Evolutionary conservation across 2,888 invertebrate species (phyloP).

Genomic region (Onthophagus sagittarius): DNA sequence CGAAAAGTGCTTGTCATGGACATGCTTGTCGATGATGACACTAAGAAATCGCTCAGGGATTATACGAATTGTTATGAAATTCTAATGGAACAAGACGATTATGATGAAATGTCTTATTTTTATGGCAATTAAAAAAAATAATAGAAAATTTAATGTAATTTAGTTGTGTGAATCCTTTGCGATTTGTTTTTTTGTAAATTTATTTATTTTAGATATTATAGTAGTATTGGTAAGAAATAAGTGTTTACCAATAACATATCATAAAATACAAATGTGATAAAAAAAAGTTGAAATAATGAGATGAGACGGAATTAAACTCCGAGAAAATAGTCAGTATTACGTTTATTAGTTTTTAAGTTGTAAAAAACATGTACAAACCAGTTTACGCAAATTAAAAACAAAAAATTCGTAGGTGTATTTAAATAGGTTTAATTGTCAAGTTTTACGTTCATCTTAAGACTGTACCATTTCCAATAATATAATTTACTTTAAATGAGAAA

Average conservation of each 20-base stretch:
- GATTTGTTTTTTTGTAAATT: too few relatives aligned
- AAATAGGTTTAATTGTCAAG: too few relatives aligned
- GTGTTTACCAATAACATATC: neutral
- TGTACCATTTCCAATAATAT: neutral
- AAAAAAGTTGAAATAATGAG: neutral
- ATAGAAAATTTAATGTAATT: neutral
- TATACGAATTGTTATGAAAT: conserved; percentile 42
- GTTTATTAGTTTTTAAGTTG: conserved; percentile 5
- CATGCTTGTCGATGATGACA: conserved; percentile 32
- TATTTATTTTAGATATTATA: neutral
- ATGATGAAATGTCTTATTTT: conserved; percentile 12
- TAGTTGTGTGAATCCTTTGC: neutral
- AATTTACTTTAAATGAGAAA: neutral
- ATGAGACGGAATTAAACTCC: neutral
- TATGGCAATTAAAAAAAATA: neutral
- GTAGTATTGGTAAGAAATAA: neutral
- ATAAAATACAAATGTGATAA: neutral
- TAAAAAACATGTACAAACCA: neutral
- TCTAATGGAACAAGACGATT: conserved; percentile 33
- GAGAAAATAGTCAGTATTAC: conserved; percentile 7
- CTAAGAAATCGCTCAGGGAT: conserved; percentile 43
- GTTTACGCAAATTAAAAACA: neutral
- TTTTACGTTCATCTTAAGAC: neutral
- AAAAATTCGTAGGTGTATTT: too few relatives aligned
- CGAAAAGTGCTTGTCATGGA: conserved; percentile 42